phyloP scores from a whole-genome alignment of 2,797 vertebrate genomes.

The Chelonia mydas region DNA sequence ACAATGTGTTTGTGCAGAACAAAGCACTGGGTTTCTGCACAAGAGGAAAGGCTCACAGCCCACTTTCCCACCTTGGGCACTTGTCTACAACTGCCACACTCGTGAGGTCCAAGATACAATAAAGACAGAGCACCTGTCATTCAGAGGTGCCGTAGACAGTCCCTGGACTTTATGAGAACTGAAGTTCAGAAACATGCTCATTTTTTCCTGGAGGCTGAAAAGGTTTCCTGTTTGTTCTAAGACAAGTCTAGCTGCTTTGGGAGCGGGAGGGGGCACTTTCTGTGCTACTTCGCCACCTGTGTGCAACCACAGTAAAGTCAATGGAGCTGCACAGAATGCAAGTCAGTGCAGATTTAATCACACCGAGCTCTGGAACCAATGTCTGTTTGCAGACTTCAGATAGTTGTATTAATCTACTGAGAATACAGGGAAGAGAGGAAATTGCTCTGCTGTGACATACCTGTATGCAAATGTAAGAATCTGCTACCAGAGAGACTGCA shows the following conservation, averaged over 20 bases:
- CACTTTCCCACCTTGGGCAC: neutral
- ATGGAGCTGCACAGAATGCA: neutral
- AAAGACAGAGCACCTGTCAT: neutral
- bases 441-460: conserved; percentile 32
- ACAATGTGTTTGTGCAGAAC: neutral
- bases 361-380: conserved; percentile 34
- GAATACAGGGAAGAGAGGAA: conserved; percentile 47
- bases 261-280: neutral
- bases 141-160: neutral
- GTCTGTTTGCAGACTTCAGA: conserved; percentile 57
- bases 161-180: neutral
- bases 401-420: neutral
- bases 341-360: conserved; percentile 33
- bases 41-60: neutral
- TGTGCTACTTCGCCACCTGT: neutral
- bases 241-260: neutral
- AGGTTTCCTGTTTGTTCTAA: neutral
- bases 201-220: neutral
- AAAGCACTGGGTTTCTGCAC: neutral
- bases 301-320: neutral
- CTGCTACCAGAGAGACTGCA: neutral
- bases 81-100: neutral
- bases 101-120: neutral
- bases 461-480: neutral
- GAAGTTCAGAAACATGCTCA: neutral